Evolutionary conservation across 2,797 vertebrate species (phyloP).

Genomic region (Borostomias antarcticus): DNA sequence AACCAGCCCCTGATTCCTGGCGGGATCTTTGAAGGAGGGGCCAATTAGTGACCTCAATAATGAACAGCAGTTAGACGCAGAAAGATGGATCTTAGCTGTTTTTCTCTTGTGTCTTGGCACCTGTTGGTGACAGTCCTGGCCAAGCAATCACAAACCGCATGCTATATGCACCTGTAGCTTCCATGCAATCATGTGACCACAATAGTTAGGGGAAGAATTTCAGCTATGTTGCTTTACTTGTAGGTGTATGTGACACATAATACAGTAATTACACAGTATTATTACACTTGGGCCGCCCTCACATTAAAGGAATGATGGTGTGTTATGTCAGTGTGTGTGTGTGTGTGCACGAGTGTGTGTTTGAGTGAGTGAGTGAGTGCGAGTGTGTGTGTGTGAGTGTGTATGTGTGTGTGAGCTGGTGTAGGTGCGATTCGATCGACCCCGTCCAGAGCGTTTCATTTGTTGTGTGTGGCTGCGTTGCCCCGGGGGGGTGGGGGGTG

Average conservation of each 20-base stretch:
- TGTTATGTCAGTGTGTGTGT: background rate
- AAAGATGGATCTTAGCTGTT: too few relatives aligned
- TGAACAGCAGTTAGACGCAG: too few relatives aligned
- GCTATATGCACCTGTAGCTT: background rate
- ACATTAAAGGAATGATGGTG: background rate
- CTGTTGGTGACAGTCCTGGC: too few relatives aligned
- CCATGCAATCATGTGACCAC: background rate
- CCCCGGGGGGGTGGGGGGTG: conserved; percentile 50
- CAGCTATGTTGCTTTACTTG: conserved; percentile 34
- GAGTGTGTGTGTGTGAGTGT: background rate
- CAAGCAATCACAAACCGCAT: too few relatives aligned
- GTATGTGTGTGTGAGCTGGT: conserved; percentile 3
- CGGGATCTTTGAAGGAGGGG: too few relatives aligned
- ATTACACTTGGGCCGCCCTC: background rate
- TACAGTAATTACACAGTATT: conserved; percentile 34
- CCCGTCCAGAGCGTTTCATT: conserved; percentile 53
- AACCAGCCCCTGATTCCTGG: too few relatives aligned
- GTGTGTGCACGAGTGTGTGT: background rate
- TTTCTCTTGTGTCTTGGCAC: too few relatives aligned
- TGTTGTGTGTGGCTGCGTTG: conserved; percentile 48
- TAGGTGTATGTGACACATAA: conserved; percentile 34
- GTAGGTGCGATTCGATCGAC: conserved; percentile 45
- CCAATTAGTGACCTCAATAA: too few relatives aligned
- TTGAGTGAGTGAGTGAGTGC: background rate
- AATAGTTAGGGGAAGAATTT: conserved; percentile 2